A percentile compares a stretch with the other conserved stretches of the same genome.
Conservation (phyloP, 1,140 invertebrate genomes). For the Atopsyche davidsoni region DNA sequence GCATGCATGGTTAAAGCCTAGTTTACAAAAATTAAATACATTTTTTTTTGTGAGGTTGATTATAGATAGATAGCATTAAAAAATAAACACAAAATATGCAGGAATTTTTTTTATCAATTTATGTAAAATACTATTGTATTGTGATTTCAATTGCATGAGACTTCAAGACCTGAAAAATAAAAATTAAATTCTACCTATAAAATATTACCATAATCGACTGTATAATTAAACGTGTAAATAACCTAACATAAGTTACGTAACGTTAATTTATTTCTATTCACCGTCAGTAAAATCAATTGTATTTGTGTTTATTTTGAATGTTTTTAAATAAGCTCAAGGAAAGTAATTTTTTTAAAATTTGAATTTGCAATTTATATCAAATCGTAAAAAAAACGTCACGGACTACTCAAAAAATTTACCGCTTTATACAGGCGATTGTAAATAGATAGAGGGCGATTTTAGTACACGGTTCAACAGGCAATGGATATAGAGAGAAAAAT, state of each 20-base stretch:
- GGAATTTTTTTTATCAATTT: neutral
- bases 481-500: neutral
- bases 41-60: no score
- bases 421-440: neutral
- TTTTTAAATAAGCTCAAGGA: neutral
- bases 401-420: neutral
- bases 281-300: neutral
- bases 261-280: neutral
- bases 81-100: slow-evolving; percentile 1
- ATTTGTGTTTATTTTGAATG: neutral
- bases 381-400: neutral
- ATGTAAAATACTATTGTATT: neutral
- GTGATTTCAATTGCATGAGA: neutral
- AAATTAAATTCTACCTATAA: neutral
- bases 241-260: neutral
- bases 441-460: neutral
- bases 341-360: neutral
- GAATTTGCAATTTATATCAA: neutral
- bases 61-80: no score
- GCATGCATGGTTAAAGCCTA: no score
- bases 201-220: no score
- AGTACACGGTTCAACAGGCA: neutral
- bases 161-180: neutral
- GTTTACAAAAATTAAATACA: no score
- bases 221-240: no score